Base-by-base conservation (phyloP, 2,113 vertebrate species). In the Notothenia rossii region DNA sequence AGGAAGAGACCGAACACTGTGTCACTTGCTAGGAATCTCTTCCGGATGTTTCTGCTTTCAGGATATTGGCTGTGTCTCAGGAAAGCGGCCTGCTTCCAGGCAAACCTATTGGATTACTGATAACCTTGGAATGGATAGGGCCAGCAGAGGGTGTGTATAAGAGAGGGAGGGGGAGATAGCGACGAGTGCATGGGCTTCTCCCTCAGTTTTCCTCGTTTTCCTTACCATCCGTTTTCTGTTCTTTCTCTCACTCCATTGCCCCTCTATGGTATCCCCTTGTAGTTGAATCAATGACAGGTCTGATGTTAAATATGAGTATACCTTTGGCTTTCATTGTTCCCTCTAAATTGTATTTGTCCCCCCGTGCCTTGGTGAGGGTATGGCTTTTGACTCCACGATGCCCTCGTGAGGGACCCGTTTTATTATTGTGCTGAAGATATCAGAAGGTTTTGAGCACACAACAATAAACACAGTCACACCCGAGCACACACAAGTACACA, bases 71-170 rank as follows among this genome's bases (percentile, higher is more conserved):
- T 40, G 43, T 59, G 58, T 79, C 75, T 86, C 75, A 77, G 88
- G 85, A 87, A 89, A 90, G 76, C 70, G 67, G 62, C 75, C 77
- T 66, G 65, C 82, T 89, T 91, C 74, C 75, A 87, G 82, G 68
- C 71, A 83, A 90, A 85, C 77, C 80, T 91, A 91, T 94, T 89
- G 79, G 88, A 91, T 94, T 91, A 91, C 91, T 87, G 90, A 92
- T 93, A 94, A 94, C 91, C 91, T 93, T 92, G 91, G 82, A 86
- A 88, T 81, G 82, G 89, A 86, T 79, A 84, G 53, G 45, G 71
- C 72, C 84, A 82, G 54, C 69, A 66, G 40, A 63, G 80, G 67
- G 78, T 64, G 79, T 82, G 72, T 71, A 7, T 66, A 10, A 17
- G 48, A 72, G 53, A 75, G 43, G 12, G 51, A 11, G 62, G 22